Conservation (phyloP, 2,113 vertebrate genomes). For the Cricetomys ansorgei region DNA sequence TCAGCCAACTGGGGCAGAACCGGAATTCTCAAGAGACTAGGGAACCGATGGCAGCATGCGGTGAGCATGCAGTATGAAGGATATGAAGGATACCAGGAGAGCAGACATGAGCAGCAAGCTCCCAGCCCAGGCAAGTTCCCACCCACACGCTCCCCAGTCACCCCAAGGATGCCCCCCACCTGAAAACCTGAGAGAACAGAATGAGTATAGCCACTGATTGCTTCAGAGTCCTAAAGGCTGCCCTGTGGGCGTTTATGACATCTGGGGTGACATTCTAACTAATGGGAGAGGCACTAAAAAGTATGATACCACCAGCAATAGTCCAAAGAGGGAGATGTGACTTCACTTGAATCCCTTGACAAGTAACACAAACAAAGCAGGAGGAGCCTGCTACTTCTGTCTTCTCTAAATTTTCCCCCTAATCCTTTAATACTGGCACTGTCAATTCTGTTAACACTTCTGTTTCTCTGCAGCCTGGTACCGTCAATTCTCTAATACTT, state of each 20-base stretch:
- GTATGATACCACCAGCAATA: too few relatives aligned
- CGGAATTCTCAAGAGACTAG: background rate
- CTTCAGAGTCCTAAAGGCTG: background rate
- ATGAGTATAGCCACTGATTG: too few relatives aligned
- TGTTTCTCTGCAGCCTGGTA: background rate
- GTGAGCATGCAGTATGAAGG: background rate
- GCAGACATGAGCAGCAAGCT: background rate
- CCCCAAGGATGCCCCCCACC: background rate
- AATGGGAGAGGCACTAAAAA: background rate
- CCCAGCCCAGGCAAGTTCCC: background rate
- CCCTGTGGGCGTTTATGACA: background rate
- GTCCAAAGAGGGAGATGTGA: too few relatives aligned
- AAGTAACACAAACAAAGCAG: background rate
- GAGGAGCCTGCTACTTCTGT: too few relatives aligned
- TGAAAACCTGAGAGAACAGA: background rate
- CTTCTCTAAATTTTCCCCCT: background rate
- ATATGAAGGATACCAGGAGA: background rate
- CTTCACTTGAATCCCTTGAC: background rate
- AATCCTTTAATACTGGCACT: background rate
- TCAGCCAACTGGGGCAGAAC: background rate
- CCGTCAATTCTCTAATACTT: background rate
- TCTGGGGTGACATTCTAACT: background rate
- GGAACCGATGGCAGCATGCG: fast-evolving
- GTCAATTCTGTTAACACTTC: background rate
- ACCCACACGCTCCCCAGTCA: background rate